Evolutionary conservation across 2,888 invertebrate species (phyloP).

Genomic region (Dioctria rufipes): DNA sequence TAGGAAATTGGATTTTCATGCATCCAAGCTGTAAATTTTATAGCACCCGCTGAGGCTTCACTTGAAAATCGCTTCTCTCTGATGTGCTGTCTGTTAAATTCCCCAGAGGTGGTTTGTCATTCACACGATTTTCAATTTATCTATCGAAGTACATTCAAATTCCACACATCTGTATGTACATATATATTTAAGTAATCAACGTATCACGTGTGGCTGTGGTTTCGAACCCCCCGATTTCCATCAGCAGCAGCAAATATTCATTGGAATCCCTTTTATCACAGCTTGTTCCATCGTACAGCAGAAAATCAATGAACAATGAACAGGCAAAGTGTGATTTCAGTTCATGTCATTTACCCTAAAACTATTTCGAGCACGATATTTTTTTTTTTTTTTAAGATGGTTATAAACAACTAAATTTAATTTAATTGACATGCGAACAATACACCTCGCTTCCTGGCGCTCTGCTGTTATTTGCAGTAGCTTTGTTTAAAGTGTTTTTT

Average conservation of each 20-base stretch:
- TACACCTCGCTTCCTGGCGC: no score
- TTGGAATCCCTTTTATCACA: neutral
- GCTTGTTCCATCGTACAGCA: neutral
- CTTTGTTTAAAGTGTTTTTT: no score
- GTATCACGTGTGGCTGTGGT: no score
- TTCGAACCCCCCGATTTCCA: no score
- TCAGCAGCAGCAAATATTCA: slow-evolving; percentile 6
- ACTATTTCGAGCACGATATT: slow-evolving; percentile 16
- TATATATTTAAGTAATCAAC: neutral
- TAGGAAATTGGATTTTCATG: slow-evolving; percentile 32
- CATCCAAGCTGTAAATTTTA: neutral
- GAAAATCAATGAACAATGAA: slow-evolving; percentile 20
- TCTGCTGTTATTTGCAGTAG: no score
- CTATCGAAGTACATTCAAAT: neutral
- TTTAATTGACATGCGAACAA: no score
- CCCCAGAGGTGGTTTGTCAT: slow-evolving; percentile 6
- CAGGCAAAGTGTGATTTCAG: neutral
- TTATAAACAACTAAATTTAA: neutral
- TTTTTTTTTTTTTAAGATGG: neutral
- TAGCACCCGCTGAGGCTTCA: slow-evolving; percentile 1
- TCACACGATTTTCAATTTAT: slow-evolving; percentile 26
- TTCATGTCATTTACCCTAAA: slow-evolving; percentile 21
- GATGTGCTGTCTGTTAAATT: slow-evolving; percentile 3
- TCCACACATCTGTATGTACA: neutral
- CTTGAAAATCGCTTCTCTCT: slow-evolving; percentile 1